Base-by-base conservation (phyloP, 2,113 vertebrate species). In the Canis aureus region DNA sequence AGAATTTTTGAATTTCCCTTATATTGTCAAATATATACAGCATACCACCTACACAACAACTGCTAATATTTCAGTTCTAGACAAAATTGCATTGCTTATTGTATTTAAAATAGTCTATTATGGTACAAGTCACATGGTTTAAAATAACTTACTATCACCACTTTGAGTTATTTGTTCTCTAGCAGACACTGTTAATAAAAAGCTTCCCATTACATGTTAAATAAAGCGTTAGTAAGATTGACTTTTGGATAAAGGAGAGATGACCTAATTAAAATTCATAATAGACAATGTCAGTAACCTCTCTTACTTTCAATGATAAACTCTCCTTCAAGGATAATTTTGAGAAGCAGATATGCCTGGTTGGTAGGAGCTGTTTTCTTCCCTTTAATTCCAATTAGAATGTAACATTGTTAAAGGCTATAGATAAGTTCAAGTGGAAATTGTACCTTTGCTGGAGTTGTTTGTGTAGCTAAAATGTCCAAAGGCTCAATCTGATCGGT, bases 191-290 rank as follows among this genome's bases (percentile, higher is more conserved):
- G 15, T 69, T 81, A 93, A 89, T 32, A 89, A 17, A 94, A 92
- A 82, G 13, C 16, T 49, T 94, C n/a, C 35, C 29, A 29, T n/a
- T 43, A 59, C 62, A 49, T 79, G 15, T 95, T 87, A 88, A 97
- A 90, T 76, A 95, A 80, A 74, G 10, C 13, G 15, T 94, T 69
- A 64, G 66, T 53, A 90, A 81, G 20, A 80, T 9, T 91, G 27
- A 91, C 88, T 93, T 88, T 84, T 67, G 19, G 57, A 76, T 57
- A 87, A 97, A 71, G 11, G 9, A 80, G 51, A 87, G 49, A 57
- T 15, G 23, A 91, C 5, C 38, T 59, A 29, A 97, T 88, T 97
- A 80, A 93, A 95, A 96, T 89, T 87, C 29, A 53, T 81, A 76
- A 74, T 51, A 16, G 43, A 32, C 29, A 60, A 90, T 59, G n/a